Evolutionary conservation across 2,888 invertebrate genomes (phyloP).

Genomic region (Apotomis capreana): DNA sequence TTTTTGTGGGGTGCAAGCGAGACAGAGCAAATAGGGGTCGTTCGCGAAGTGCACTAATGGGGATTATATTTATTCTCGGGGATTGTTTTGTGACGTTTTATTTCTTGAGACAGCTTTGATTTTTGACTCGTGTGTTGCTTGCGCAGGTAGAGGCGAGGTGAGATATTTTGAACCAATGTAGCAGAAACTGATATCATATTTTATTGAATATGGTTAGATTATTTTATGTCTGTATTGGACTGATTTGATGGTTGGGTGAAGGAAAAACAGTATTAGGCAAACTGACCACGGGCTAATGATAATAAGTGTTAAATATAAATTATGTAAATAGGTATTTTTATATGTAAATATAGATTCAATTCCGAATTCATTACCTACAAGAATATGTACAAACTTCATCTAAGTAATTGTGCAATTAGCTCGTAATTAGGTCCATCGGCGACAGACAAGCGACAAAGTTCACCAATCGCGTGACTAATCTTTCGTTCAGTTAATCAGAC

Average conservation of each 20-base stretch:
- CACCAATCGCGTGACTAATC: neutral
- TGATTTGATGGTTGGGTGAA: too few species aligned
- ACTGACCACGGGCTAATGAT: too few species aligned
- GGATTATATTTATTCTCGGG: slow-evolving; percentile 65
- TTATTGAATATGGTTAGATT: slow-evolving; percentile 1
- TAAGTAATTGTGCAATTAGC: too few species aligned
- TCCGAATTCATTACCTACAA: too few species aligned
- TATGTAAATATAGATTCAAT: too few species aligned
- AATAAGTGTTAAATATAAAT: too few species aligned
- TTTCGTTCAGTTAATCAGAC: neutral
- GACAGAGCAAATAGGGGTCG: slow-evolving; percentile 62
- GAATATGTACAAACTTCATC: too few species aligned
- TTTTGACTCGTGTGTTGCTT: slow-evolving; percentile 44
- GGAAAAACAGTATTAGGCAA: too few species aligned
- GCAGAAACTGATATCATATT: slow-evolving; percentile 13
- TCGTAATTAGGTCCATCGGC: too few species aligned
- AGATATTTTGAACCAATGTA: slow-evolving; percentile 13
- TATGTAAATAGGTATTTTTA: too few species aligned
- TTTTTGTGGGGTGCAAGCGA: slow-evolving; percentile 77
- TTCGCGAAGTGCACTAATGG: slow-evolving; percentile 79
- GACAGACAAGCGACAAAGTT: neutral
- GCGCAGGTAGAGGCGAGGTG: slow-evolving; percentile 34
- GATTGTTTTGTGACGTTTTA: slow-evolving; percentile 62
- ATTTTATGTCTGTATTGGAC: too few species aligned
- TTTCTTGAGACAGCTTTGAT: slow-evolving; percentile 57